Base-by-base conservation (phyloP, 2,888 invertebrate species). In the Acleris holmiana region DNA sequence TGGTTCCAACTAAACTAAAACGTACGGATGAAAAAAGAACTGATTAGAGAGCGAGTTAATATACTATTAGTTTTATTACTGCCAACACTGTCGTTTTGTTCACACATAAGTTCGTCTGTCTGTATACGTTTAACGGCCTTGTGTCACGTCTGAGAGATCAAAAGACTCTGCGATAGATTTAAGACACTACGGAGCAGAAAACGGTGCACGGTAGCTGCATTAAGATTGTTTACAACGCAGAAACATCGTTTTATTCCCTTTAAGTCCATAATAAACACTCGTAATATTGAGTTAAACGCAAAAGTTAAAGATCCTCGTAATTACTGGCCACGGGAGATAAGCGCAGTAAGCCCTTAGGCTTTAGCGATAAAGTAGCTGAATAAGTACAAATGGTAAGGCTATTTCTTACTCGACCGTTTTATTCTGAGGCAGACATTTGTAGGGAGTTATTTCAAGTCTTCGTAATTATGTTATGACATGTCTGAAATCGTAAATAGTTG, bases 251-350 rank as follows among this genome's bases (percentile, higher is more conserved):
- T 18, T 29, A 56, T 44, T 29, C 19, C 17, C 25, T 25, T 56
- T 56, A 17, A 46, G n/a, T 46, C 13, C 13, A 25, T 23, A 56
- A 56, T 46, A 25, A 56, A 56, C 25, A 56, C 46, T 18, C 56
- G 35, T 57, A 48, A 57, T 19, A 57, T 57, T 57, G 35, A 57
- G 48, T 55, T 48, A 48, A 57, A 48, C 15, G 10, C 29, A n/a
- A n/a, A 29, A 47, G 57, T 59, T 59, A 59, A 55, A 49, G 48
- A 59, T 59, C 58, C 48, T 19, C 23, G 49, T 49, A 59, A 59
- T 49, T 49, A 49, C 49, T 49, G 35, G 58, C 21, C 49, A 23
- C 23, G 6, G 17, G 21, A 59, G 58, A 59, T 59, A 59, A 59
- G 40, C 25, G 17, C 35, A 48, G 23, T 35, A 40, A 49, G 46